Evolutionary conservation across 2,797 vertebrate species (phyloP).

Genomic region (Chelmon rostratus): DNA sequence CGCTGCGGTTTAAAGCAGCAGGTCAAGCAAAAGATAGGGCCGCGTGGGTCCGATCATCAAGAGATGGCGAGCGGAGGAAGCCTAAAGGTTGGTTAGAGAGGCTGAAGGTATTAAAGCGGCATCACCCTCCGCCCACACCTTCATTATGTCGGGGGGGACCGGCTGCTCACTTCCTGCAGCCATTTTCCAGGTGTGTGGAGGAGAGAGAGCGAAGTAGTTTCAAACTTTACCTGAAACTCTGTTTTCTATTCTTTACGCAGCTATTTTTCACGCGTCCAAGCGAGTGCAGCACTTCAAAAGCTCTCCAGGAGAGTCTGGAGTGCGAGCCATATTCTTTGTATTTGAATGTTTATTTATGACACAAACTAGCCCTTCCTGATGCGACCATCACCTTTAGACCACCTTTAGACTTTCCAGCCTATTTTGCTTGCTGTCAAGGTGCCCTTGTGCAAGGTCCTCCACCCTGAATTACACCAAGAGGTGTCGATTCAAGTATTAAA

Average conservation of each 20-base stretch:
- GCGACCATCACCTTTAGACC: background rate
- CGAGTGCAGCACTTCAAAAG: background rate
- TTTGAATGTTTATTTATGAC: no score
- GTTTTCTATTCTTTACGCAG: background rate
- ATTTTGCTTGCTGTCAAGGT: background rate
- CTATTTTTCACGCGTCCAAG: background rate
- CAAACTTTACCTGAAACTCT: background rate
- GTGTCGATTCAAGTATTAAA: background rate
- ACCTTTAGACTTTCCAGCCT: background rate
- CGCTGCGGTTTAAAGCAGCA: conserved; percentile 20
- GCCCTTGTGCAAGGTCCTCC: conserved; percentile 3
- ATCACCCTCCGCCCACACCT: fast-evolving
- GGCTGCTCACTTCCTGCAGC: no score
- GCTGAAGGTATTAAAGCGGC: background rate
- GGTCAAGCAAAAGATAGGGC: conserved; percentile 28
- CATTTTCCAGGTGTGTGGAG: background rate
- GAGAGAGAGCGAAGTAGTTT: background rate
- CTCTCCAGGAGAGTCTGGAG: background rate
- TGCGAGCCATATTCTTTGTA: no score
- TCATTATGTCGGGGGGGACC: no score
- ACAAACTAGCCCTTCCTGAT: background rate
- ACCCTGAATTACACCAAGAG: background rate
- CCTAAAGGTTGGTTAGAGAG: background rate
- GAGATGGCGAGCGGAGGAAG: conserved; percentile 4
- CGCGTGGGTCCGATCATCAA: background rate